phyloP scores from a whole-genome alignment of 2,113 vertebrate species.

The Pseudorhombus dupliciocellatus region DNA sequence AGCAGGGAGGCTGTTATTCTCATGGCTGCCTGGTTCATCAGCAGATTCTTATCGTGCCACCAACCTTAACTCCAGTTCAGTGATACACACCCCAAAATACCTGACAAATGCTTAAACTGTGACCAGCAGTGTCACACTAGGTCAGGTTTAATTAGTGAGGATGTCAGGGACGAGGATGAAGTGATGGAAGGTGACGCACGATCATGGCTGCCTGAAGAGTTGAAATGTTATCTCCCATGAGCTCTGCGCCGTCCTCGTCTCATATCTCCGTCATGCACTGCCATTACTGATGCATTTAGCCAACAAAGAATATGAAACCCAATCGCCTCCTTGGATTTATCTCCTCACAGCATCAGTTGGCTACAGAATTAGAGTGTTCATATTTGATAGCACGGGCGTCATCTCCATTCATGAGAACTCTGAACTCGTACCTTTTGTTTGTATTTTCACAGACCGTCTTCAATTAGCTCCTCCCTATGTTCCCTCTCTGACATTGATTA shows the following conservation, averaged over 20 bases:
- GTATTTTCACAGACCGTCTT: conserved; percentile 8
- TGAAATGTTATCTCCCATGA: conserved; percentile 37
- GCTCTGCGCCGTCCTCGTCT: conserved; percentile 59
- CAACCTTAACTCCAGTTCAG: conserved; percentile 12
- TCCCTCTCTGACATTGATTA: not conserved
- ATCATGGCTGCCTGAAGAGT: conserved; percentile 17
- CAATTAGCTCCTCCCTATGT: not conserved
- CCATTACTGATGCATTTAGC: conserved; percentile 57
- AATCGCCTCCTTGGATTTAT: conserved; percentile 64
- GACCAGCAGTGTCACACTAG: conserved; percentile 26
- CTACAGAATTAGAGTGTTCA: conserved; percentile 62
- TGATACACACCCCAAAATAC: conserved; percentile 21
- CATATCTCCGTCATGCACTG: conserved; percentile 22
- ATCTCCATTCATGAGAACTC: conserved; percentile 43
- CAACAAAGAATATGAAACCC: conserved; percentile 79
- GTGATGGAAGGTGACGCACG: not conserved
- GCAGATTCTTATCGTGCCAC: conserved; percentile 72
- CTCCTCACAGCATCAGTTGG: conserved; percentile 61
- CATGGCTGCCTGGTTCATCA: conserved; percentile 62
- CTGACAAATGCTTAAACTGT: conserved; percentile 44
- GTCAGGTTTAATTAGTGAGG: conserved; percentile 59
- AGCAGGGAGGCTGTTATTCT: conserved; percentile 76
- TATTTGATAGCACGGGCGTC: conserved; percentile 56
- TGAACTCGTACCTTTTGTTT: conserved; percentile 4
- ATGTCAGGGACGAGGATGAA: conserved; percentile 32